phyloP scores from a whole-genome alignment of 2,888 invertebrate genomes.

The Amphipyra berbera region DNA sequence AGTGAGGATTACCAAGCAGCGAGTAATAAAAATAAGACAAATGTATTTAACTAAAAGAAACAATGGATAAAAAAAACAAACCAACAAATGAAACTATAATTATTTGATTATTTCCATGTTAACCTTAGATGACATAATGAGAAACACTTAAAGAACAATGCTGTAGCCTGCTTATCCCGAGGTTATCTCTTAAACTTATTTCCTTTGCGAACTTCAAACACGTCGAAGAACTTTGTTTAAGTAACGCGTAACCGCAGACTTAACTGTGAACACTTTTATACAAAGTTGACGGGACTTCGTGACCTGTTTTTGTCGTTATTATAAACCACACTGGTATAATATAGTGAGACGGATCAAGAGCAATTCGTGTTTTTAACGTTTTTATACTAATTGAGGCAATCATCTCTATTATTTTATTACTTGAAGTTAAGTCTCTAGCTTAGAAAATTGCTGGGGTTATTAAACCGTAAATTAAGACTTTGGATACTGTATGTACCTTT shows the following conservation, averaged over 20 bases:
- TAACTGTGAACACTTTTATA: conserved; percentile 31
- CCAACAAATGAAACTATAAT: conserved; percentile 29
- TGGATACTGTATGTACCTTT: no score
- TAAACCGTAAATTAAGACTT: no score
- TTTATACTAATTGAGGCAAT: conserved; percentile 19
- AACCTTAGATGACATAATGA: conserved; percentile 53
- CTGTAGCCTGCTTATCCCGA: conserved; percentile 44
- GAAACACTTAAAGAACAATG: conserved; percentile 57
- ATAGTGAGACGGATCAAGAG: conserved; percentile 10
- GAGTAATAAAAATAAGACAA: neutral
- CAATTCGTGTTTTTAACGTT: neutral
- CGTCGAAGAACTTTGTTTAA: conserved; percentile 34
- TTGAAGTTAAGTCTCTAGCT: neutral
- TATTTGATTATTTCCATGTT: conserved; percentile 46
- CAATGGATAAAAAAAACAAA: conserved; percentile 27
- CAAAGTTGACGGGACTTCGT: conserved; percentile 28
- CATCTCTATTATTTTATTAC: conserved; percentile 7
- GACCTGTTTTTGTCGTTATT: conserved; percentile 37
- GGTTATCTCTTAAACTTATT: conserved; percentile 55
- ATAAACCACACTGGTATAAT: conserved; percentile 16
- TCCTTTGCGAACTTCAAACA: conserved; percentile 51
- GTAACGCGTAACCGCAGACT: conserved; percentile 38
- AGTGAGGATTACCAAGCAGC: no score
- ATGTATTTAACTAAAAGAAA: conserved; percentile 3
- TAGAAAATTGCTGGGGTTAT: no score